Evolutionary conservation across 2,888 invertebrate genomes (phyloP), one percentile per base, ranked within the genome.

Genomic region (Auanema freiburgensis): DNA sequence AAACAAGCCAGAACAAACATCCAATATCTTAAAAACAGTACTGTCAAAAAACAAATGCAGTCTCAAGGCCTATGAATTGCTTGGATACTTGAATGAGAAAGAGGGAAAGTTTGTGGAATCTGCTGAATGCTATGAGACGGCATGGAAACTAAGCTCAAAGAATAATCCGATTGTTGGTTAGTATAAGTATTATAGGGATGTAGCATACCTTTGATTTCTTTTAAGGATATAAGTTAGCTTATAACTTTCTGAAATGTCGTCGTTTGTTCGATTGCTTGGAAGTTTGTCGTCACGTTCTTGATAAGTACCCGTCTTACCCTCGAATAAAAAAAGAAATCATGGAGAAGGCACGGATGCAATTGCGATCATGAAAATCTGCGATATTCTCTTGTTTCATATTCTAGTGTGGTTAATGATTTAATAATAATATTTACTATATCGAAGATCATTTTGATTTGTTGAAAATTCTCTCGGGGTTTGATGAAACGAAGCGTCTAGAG

Each of bases 231-330:
- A 96, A 94, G 85, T 86, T 97, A 33, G 94, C 94, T 0, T 92
- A 92, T 84, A 91, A 92, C 75, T 90, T 91, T 79, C 89, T 96
- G 85, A 97, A 96, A 83, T 90, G 90, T 12, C 94, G 93, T 85
- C 84, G 88, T 53, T 90, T 90, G 84, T 92, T 93, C 0, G 92
- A 94, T 79, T 93, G 96, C 18, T 92, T 97, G 65, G 92, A 94
- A 18, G 72, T 69, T 2, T 74, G 74, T 54, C 70, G 70, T 14
- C 65, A 65, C 59, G 74, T 74, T n/a, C 65, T 74, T 6, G 56
- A 63, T 14, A 57, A 65, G 18, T 65, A n/a, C 46, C 46, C 46
- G 3, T 18, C 46, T 3, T 46, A 46, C 21, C 46, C 46, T 16
- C 16, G 46, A 10, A 46, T 46, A 46, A 46, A 89, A 72, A 94